Conservation (phyloP, 2,113 vertebrate genomes). For the Glaucomys volans region DNA sequence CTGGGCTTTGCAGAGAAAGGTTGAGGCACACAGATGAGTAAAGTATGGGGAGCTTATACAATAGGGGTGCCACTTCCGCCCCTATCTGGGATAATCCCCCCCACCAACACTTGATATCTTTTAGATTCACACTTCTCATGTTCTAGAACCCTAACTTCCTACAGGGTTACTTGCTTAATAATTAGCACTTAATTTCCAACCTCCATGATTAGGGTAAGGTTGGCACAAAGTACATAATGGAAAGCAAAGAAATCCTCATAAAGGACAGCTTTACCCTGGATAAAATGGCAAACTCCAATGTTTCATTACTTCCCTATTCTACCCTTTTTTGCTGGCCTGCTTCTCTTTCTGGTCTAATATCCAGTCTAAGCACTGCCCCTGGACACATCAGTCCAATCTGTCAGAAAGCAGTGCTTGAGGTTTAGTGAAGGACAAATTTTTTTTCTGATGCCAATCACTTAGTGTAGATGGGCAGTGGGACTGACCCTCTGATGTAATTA, state of each 20-base stretch:
- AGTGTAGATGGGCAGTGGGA: neutral
- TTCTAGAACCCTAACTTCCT: neutral
- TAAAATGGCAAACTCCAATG: neutral
- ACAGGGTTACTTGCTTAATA: neutral
- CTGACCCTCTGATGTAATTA: neutral
- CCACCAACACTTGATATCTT: neutral
- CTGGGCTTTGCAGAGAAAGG: neutral
- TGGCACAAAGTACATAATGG: neutral
- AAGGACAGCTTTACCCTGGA: neutral
- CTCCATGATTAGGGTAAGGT: neutral
- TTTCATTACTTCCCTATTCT: neutral
- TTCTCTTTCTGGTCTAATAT: neutral
- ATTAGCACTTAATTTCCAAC: neutral
- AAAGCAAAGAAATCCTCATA: neutral
- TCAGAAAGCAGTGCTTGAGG: neutral
- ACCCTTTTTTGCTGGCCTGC: neutral
- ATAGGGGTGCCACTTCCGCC: rapidly evolving
- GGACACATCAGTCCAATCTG: neutral
- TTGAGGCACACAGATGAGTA: neutral
- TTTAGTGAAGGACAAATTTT: neutral
- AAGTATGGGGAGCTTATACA: neutral
- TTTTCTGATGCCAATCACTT: neutral
- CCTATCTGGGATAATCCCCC: neutral
- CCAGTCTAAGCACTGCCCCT: neutral
- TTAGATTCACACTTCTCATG: neutral